These are phyloP conservation scores for Hydrolagus affinis DNA, from an alignment of 2,113 vertebrate species.

Conservation along the genomic window DNA sequence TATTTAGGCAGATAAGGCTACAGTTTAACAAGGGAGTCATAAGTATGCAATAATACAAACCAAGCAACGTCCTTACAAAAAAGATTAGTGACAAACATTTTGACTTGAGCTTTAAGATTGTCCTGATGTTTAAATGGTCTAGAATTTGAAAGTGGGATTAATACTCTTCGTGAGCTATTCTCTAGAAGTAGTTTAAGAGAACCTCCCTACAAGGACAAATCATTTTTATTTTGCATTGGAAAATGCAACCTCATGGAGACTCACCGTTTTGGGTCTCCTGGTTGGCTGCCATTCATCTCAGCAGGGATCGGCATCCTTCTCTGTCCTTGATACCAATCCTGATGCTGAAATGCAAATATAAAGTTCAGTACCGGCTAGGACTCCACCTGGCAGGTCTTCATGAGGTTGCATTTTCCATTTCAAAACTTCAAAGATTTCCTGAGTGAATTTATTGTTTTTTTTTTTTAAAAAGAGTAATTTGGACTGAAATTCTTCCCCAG, in stretches of 20 bases:
- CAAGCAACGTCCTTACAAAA: background rate
- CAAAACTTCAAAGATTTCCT: background rate
- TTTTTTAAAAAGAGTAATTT: background rate
- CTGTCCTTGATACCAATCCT: background rate
- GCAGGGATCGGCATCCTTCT: background rate
- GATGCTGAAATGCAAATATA: slow-evolving; percentile 7
- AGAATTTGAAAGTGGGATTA: background rate
- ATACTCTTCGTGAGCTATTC: background rate
- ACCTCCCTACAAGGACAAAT: background rate
- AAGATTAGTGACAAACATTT: background rate
- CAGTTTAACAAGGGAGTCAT: background rate
- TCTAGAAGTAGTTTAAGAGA: background rate
- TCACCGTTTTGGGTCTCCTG: background rate
- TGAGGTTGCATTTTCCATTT: background rate
- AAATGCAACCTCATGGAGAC: background rate
- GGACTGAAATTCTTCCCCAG: background rate
- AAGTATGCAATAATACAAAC: background rate
- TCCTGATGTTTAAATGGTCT: background rate
- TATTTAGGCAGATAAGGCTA: background rate
- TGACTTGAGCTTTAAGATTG: background rate
- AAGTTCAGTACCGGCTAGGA: background rate
- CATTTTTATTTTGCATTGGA: background rate
- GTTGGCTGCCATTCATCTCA: background rate
- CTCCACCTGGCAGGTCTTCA: background rate
- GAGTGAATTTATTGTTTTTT: background rate